Base-by-base conservation (phyloP, 2,888 invertebrate genomes). In the Dusona sp. region DNA sequence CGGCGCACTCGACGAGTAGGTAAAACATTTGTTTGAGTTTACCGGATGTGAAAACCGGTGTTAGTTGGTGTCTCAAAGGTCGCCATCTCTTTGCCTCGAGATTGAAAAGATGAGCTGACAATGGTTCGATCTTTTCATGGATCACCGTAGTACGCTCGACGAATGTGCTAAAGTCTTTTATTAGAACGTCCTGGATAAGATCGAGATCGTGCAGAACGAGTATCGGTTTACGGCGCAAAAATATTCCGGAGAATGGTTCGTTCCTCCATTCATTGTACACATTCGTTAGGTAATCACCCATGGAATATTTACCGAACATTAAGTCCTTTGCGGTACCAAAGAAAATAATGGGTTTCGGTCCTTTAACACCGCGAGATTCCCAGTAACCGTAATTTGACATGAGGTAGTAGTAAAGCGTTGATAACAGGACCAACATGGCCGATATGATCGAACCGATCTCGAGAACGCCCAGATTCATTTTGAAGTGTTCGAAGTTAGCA, bases 21-120 rank as follows among this genome's bases (percentile, higher is more conserved):
- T 91, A 88, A 86, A 94, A 94, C 95, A 95, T 95, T 33, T 92
- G 91, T 88, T 94, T 95, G 83, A 95, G 92, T 89, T 95, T 95
- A 1, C 94, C 95, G 0, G 94, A 94, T 2, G 95, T 94, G 89
- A n/a, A n/a, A n/a, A n/a, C n/a, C n/a, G n/a, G n/a, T n/a, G n/a
- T n/a, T n/a, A n/a, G n/a, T n/a, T n/a, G 94, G 0, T 91, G 85
- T 61, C 95, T 92, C 54, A 95, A 90, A 7, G 92, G 92, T 67
- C 94, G 93, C 95, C 95, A 95, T 82, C 94, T 92, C 13, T 90
- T 89, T 0, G 94, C 92, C 16, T 93, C 93, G 54, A 94, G 86
- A 54, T 90, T 91, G 83, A 95, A 92, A 13, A 95, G 89, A 88
- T 94, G 92, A 2, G 89, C 89, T 8, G 91, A 90, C 38, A 95